Evolutionary conservation across 2,113 vertebrate genomes (phyloP).

Genomic region (Chelonoidis abingdonii): DNA sequence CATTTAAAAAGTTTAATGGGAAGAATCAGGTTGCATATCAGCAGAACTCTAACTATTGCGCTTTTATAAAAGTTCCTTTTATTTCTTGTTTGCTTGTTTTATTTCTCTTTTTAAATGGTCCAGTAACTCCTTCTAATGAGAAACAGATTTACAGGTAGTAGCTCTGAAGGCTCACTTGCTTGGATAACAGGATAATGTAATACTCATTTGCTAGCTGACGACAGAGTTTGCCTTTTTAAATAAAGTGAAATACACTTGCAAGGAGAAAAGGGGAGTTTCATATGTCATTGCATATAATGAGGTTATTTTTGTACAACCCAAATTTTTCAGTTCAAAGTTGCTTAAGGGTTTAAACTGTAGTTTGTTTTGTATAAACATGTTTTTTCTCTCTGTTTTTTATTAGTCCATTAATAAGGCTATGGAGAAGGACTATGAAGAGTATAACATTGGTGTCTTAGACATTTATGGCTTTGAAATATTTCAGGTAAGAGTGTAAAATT

Average conservation of each 20-base stretch:
- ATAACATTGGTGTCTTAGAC: constrained; percentile 95
- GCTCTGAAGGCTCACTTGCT: not conserved
- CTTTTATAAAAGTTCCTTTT: not conserved
- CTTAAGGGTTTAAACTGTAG: not conserved
- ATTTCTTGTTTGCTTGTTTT: not conserved
- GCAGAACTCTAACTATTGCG: not conserved
- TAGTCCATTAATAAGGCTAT: constrained; percentile 98
- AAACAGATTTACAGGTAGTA: not conserved
- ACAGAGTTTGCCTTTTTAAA: not conserved
- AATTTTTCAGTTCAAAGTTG: not conserved
- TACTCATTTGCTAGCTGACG: not conserved
- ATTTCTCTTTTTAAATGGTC: not conserved
- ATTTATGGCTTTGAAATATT: constrained; percentile 99
- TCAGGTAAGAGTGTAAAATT: constrained; percentile 82
- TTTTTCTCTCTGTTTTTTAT: constrained; percentile 57
- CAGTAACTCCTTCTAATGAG: not conserved
- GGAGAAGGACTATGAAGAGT: constrained; percentile 94
- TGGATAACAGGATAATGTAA: not conserved
- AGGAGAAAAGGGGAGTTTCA: not conserved
- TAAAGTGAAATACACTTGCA: not conserved
- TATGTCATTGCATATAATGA: not conserved
- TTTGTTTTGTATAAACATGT: not conserved
- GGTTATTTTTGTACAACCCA: not conserved
- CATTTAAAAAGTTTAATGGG: not conserved
- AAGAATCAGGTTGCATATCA: not conserved